phyloP scores from a whole-genome alignment of 2,888 invertebrate genomes.

The Neria commutata region DNA sequence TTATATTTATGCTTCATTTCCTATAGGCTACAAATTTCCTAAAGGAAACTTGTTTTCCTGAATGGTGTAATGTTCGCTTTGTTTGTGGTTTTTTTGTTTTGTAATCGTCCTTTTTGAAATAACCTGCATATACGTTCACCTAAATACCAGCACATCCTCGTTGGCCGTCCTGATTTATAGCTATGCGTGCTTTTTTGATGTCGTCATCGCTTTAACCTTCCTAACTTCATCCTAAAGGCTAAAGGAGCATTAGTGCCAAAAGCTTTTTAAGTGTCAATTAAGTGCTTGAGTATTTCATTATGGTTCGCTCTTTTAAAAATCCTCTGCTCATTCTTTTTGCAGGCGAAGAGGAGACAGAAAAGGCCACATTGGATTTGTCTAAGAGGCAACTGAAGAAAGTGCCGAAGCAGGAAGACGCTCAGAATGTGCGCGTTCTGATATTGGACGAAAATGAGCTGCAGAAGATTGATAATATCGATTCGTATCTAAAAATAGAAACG shows the following conservation, averaged over 20 bases:
- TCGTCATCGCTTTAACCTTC: neutral
- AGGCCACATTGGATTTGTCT: constrained; percentile 73
- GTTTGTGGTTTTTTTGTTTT: too few relatives aligned
- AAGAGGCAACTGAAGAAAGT: constrained; percentile 82
- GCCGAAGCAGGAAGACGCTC: constrained; percentile 72
- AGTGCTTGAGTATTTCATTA: neutral
- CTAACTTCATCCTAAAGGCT: too few relatives aligned
- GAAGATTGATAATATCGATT: constrained; percentile 85
- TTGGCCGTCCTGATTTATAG: neutral
- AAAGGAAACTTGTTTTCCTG: neutral
- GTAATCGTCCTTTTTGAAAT: too few relatives aligned
- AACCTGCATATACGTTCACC: too few relatives aligned
- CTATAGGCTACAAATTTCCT: too few relatives aligned
- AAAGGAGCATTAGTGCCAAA: too few relatives aligned
- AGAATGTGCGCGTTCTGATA: constrained; percentile 72
- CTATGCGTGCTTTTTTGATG: neutral
- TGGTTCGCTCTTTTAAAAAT: neutral
- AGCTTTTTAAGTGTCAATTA: too few relatives aligned
- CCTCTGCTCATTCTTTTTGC: constrained; percentile 15
- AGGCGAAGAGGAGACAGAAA: constrained; percentile 57
- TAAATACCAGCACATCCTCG: too few relatives aligned
- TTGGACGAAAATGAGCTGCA: constrained; percentile 88
- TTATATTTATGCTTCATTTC: too few relatives aligned
- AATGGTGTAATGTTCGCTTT: too few relatives aligned
- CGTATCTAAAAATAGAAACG: constrained; percentile 77